These are phyloP conservation scores for Eretmochelys imbricata DNA, from an alignment of 2,113 vertebrate genomes.

Conservation along the genomic window DNA sequence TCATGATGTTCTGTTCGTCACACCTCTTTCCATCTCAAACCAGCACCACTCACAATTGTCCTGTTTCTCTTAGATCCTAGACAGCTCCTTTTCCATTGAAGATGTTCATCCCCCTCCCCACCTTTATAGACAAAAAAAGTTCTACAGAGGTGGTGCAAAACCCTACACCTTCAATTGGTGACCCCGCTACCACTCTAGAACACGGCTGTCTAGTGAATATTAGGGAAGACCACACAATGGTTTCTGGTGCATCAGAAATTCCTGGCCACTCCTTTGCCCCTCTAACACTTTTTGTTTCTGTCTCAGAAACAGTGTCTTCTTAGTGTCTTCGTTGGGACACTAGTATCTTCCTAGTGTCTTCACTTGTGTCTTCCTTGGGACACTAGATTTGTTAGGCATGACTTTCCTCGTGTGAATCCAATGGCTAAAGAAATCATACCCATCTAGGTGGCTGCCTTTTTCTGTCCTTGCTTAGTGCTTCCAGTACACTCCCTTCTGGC, in stretches of 20 bases:
- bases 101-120: not conserved
- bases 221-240: not conserved
- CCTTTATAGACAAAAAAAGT: not conserved
- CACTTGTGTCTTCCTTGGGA: not conserved
- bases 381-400: not conserved
- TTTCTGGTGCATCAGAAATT: too few relatives aligned
- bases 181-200: not conserved
- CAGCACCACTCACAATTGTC: not conserved
- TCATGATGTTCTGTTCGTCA: not conserved
- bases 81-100: not conserved
- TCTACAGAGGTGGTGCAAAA: not conserved
- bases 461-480: not conserved
- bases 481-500: not conserved
- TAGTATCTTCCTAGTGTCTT: too few relatives aligned
- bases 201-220: not conserved
- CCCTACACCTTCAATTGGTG: not conserved
- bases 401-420: not conserved
- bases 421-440: not conserved
- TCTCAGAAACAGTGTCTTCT: too few relatives aligned
- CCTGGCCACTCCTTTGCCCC: too few relatives aligned
- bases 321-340: too few relatives aligned
- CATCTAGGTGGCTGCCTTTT: not conserved
- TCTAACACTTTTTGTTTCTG: too few relatives aligned
- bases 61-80: not conserved
- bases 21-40: not conserved